Percentiles rank a stretch among this genome's conserved stretches.
Evolutionary conservation across 2,113 vertebrate species (phyloP).

Genomic region (Apteryx owenii): DNA sequence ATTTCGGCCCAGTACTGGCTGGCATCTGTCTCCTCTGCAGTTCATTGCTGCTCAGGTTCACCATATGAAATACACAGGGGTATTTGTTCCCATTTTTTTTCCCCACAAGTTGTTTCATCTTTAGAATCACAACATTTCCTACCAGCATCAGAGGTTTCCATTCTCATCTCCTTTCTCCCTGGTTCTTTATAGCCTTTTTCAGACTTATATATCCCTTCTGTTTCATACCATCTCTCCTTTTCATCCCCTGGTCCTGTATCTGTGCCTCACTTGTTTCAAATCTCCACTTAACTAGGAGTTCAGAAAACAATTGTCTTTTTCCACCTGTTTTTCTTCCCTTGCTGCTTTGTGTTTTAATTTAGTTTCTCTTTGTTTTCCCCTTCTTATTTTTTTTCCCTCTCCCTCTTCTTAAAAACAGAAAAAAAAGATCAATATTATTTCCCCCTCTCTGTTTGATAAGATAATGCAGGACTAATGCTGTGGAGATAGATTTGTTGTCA

Average conservation of each 20-base stretch:
- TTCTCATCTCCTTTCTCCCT: slow-evolving; percentile 47
- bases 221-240: slow-evolving; percentile 39
- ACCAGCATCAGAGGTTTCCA: slow-evolving; percentile 65
- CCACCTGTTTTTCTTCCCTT: slow-evolving; percentile 25
- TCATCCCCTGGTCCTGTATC: slow-evolving; percentile 40
- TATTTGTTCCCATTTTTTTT: slow-evolving; percentile 49
- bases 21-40: slow-evolving; percentile 15
- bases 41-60: slow-evolving; percentile 60
- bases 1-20: slow-evolving; percentile 5
- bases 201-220: slow-evolving; percentile 45
- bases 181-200: slow-evolving; percentile 57
- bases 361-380: slow-evolving; percentile 27
- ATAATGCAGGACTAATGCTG: not conserved
- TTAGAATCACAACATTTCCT: slow-evolving; percentile 67
- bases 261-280: slow-evolving; percentile 53
- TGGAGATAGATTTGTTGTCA: not conserved
- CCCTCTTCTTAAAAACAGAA: not conserved
- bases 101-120: slow-evolving; percentile 70
- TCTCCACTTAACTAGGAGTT: slow-evolving; percentile 50
- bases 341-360: slow-evolving; percentile 44
- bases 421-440: slow-evolving; percentile 7
- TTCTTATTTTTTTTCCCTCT: not conserved
- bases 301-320: slow-evolving; percentile 45
- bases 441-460: not conserved
- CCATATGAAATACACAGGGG: slow-evolving; percentile 54